Evolutionary conservation across 2,797 vertebrate genomes (phyloP), one percentile per base, ranked within the genome.

Genomic region (Diceros bicornis): DNA sequence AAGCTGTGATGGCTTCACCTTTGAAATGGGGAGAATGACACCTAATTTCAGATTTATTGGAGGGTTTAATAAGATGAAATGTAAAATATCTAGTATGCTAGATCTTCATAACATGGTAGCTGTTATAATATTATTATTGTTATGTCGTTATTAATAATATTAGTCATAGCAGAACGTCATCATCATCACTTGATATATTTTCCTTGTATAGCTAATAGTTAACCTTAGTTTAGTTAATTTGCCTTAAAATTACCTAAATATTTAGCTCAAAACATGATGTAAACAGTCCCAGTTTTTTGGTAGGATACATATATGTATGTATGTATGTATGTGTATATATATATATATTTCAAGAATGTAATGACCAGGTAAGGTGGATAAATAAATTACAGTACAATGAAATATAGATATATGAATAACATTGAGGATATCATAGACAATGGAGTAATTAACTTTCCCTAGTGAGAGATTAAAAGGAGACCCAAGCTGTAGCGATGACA

Each of bases 381-480:
- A 64, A 74, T 68, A 75, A 91, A 71, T 69, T 61, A 61, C 0
- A 95, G 13, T 9, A 52, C 2, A 69, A 69, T 74, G 12, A 61
- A 62, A 57, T 71, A 74, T 75, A 89, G 7, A 74, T 77, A 16
- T 88, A 6, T 61, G 10, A 86, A 17, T 25, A 62, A 47, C 6
- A 72, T 13, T 61, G 84, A 75, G 2, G 6, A 79, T 75, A 72
- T 89, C 41, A 75, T 52, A 85, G 21, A 13, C 44, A 92, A 66
- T 68, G 29, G 5, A 55, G 1, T 41, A 91, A 72, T 47, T 79
- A 86, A n/a, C 6, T 90, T 96, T 78, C 13, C 44, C 9, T 57
- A 9, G 41, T 89, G 37, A 69, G 37, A 91, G 27, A 87, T 25
- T 77, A 75, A 92, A 96, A 72, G 14, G 59, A 96, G 37, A 41